These are phyloP conservation scores for Platichthys flesus DNA, from an alignment of 2,113 vertebrate species.

Conservation along the genomic window DNA sequence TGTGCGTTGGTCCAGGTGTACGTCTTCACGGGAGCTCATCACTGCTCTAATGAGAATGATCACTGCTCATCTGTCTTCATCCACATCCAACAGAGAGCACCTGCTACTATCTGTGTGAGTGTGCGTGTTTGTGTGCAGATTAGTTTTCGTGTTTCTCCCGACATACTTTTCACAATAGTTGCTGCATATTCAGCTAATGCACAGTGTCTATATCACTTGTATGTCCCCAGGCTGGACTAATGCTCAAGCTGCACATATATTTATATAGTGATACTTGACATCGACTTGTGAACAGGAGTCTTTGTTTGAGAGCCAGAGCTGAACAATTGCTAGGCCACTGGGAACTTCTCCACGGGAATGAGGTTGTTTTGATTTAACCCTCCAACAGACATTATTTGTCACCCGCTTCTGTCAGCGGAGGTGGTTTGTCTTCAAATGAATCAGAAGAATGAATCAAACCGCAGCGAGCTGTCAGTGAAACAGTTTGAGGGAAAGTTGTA, in stretches of 20 bases:
- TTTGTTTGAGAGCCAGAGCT: slow-evolving; percentile 24
- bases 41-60: slow-evolving; percentile 83
- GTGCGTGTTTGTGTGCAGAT: slow-evolving; percentile 16
- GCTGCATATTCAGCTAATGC: slow-evolving; percentile 15
- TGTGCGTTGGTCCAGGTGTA: slow-evolving; percentile 81
- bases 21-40: slow-evolving; percentile 82
- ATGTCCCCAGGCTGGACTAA: neutral
- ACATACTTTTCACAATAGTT: slow-evolving; percentile 2
- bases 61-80: slow-evolving; percentile 83
- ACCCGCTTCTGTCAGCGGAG: slow-evolving; percentile 21
- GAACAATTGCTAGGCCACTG: slow-evolving; percentile 20
- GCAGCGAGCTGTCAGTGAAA: neutral
- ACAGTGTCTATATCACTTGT: neutral
- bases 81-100: slow-evolving; percentile 82
- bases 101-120: slow-evolving; percentile 73
- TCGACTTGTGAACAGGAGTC: slow-evolving; percentile 17
- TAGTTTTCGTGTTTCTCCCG: slow-evolving; percentile 26
- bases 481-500: slow-evolving; percentile 1
- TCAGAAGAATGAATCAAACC: slow-evolving; percentile 36
- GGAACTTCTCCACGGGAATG: slow-evolving; percentile 37
- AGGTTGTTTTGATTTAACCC: slow-evolving; percentile 54
- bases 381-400: slow-evolving; percentile 7
- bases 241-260: neutral
- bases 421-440: slow-evolving; percentile 21
- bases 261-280: neutral